Base-by-base conservation (phyloP, 2,888 invertebrate species). In the Alsophila aescularia region DNA sequence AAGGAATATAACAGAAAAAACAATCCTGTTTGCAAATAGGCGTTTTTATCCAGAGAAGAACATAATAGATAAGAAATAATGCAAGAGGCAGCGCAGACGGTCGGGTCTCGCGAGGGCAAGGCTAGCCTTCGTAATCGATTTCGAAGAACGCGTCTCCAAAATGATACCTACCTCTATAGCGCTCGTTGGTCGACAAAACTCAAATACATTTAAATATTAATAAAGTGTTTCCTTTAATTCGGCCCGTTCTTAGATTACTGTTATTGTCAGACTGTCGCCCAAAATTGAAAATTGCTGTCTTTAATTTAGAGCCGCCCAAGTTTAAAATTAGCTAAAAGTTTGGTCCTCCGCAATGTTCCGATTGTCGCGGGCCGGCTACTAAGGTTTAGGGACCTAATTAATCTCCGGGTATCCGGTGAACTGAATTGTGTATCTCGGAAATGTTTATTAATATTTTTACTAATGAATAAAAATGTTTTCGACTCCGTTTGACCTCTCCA, bases 361-460 rank as follows among this genome's bases (percentile, higher is more conserved):
- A 65, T 69, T 72, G 78, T 73, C 75, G 73, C 70, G 78, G 73
- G 74, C 70, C 69, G 67, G 67, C 69, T 66, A 69, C 71, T 65
- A 73, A 70, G 76, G 76, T 75, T 79, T 75, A 70, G 69, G 70
- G 70, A 69, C 69, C 75, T 76, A 71, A 78, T 79, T 78, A 76
- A 74, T 76, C 71, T 71, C 62, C 52, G 64, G 69, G 69, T 72
- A 73, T 75, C 71, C 73, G 66, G 62, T 59, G 58, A 67, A 69
- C 65, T 60, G 69, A 59, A 64, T 67, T 70, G 44, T 52, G 62
- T 67, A 68, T 67, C 61, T 55, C 59, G 37, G 48, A 62, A 61
- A 64, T 45, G 29, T 50, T 50, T 51, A 42, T 53, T 39, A 13
- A 50, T 51, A 43, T 60, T 51, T 44, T 34, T 18, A 14, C 32